Conservation (phyloP, 2,113 vertebrate species). For the Pteropus alecto region DNA sequence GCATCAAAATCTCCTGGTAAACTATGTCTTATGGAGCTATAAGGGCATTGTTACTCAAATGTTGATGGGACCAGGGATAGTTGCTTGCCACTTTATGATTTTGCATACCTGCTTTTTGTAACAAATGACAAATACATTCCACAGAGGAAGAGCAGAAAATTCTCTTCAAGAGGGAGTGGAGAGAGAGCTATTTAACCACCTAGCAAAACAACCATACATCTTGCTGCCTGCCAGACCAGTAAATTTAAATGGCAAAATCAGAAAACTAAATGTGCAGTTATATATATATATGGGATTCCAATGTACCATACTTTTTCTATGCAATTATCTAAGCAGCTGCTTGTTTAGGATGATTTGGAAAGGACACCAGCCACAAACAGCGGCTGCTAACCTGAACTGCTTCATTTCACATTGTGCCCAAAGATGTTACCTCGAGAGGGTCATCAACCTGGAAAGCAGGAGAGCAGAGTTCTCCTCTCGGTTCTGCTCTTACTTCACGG, state of each 20-base stretch:
- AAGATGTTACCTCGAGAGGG: background rate
- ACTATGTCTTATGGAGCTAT: background rate
- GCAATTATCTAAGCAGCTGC: background rate
- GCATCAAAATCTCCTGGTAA: background rate
- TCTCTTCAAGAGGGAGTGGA: background rate
- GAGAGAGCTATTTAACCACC: slow-evolving; percentile 31
- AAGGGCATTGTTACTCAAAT: background rate
- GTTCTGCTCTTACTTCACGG: background rate
- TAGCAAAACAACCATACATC: slow-evolving; percentile 37
- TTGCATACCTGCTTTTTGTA: slow-evolving; percentile 22
- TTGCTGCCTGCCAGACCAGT: slow-evolving; percentile 34
- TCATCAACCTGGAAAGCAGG: background rate
- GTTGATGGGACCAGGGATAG: background rate
- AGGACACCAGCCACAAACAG: background rate
- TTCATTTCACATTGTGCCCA: background rate
- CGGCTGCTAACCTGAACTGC: background rate
- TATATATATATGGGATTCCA: background rate
- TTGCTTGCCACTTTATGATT: background rate
- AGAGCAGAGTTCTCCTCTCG: background rate
- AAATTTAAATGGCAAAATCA: slow-evolving; percentile 38
- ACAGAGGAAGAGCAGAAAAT: slow-evolving; percentile 17
- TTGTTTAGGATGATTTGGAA: background rate
- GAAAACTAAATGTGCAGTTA: background rate
- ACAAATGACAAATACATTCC: slow-evolving; percentile 50
- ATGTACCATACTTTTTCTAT: background rate